phyloP scores from a whole-genome alignment of 2,888 invertebrate species.

The Ramazzottius varieornatus region DNA sequence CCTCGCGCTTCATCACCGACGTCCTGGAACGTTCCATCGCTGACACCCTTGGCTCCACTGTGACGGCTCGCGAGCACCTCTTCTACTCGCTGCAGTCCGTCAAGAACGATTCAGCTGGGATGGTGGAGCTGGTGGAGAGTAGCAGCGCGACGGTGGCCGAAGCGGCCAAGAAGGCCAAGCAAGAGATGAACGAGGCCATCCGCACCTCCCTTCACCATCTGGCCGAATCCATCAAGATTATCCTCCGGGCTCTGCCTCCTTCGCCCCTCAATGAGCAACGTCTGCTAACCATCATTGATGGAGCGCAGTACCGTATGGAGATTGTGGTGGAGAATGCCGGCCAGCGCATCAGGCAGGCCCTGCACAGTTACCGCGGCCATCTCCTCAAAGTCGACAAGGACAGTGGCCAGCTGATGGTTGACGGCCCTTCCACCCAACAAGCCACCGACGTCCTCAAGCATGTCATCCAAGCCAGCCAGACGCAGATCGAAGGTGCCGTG shows the following conservation, averaged over 20 bases:
- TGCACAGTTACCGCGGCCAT: not conserved
- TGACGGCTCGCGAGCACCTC: not conserved
- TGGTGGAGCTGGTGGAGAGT: not conserved
- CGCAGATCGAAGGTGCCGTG: not conserved
- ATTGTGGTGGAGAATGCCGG: conserved; percentile 1
- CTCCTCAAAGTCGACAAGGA: not conserved
- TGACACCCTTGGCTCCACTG: not conserved
- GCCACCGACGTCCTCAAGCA: not conserved
- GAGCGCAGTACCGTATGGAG: not conserved
- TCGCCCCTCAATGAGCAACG: not conserved
- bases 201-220: not conserved
- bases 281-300: not conserved
- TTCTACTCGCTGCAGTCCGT: not conserved
- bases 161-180: not conserved
- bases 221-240: not conserved
- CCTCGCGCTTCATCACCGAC: not conserved
- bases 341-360: not conserved
- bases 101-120: not conserved
- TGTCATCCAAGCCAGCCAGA: not conserved
- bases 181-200: not conserved
- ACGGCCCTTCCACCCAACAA: not conserved
- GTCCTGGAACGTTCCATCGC: not conserved
- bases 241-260: not conserved
- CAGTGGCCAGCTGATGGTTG: not conserved
- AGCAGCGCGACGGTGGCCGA: not conserved